Base-by-base conservation (phyloP, 35 echinoderm and acorn worm species). In the Lytechinus pictus region DNA sequence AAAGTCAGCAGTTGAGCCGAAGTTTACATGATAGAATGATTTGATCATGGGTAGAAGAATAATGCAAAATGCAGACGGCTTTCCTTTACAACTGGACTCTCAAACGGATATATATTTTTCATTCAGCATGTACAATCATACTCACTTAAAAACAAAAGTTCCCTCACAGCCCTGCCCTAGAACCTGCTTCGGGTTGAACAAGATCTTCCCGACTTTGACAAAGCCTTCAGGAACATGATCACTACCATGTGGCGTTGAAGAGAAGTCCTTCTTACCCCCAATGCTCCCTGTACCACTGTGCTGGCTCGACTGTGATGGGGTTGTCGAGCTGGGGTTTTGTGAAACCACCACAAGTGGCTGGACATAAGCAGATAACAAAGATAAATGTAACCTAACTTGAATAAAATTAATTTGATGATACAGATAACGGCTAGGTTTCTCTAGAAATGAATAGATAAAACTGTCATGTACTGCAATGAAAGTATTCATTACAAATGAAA, bases 301-400 rank as follows among this genome's bases (percentile, higher is more conserved):
- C 52, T 95, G 14, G 71, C 96, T 97, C 28, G 91, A 61, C 53
- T 94, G 93, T 28, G 98, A 99, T 9, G 96, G 96, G 21, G 98
- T 96, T 44, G 96, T 91, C 16, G 97, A 99, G 3, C 87, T 87
- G 14, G 98, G 97, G 54, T 95, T 95, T 29, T 97, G 88, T 9
- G 98, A 99, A 21, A 99, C 98, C 27, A 99, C 97, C 27, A 99
- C 96, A 6, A 99, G 88, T 21, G 97, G 98, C 98, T 99, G 92
- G 12, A 97, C 60, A 28, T 16, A 94, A 95, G 24, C 33, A 8
- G 21, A 54, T 16, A 24, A 13, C 56, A 58, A 4, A n/a, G 14
- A 24, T 24, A 79, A 79, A 79, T 79, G n/a, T 5, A n/a, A 24
- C 21, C 33, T 1, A 79, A 5, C 16, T 79, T 79, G 16, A 3